These are phyloP conservation scores for Philopedon plagiatum DNA, from an alignment of 2,888 invertebrate species.

Conservation along the genomic window DNA sequence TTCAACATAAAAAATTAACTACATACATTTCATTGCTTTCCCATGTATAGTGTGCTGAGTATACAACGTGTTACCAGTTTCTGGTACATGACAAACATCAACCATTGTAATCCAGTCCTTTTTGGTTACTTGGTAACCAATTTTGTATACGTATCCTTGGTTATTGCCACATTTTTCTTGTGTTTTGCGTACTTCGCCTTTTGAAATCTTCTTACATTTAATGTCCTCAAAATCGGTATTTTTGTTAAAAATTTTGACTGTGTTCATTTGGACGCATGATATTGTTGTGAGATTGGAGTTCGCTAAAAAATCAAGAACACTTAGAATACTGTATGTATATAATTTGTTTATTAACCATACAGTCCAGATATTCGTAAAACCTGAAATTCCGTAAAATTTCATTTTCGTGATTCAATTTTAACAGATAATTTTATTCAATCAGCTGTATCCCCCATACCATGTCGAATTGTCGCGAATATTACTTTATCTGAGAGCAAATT, in stretches of 20 bases:
- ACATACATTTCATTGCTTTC: slow-evolving; percentile 64
- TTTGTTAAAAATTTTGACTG: slow-evolving; percentile 54
- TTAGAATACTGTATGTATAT: too few relatives aligned
- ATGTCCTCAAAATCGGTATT: slow-evolving; percentile 56
- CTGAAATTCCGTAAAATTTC: too few relatives aligned
- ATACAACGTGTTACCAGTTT: slow-evolving; percentile 63
- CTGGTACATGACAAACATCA: slow-evolving; percentile 63
- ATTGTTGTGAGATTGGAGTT: slow-evolving; percentile 57
- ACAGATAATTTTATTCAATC: too few relatives aligned
- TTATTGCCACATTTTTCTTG: slow-evolving; percentile 59
- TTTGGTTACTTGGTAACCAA: slow-evolving; percentile 59
- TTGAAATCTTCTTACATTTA: slow-evolving; percentile 58
- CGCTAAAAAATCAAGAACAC: too few relatives aligned
- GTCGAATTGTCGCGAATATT: too few relatives aligned
- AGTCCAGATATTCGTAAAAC: too few relatives aligned
- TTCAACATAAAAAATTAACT: too few relatives aligned
- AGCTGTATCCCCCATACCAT: too few relatives aligned
- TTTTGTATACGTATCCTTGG: slow-evolving; percentile 58
- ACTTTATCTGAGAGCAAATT: too few relatives aligned
- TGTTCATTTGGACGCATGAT: slow-evolving; percentile 56
- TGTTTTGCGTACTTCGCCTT: slow-evolving; percentile 59
- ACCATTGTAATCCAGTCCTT: slow-evolving; percentile 60
- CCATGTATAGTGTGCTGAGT: slow-evolving; percentile 65
- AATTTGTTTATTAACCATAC: too few relatives aligned
- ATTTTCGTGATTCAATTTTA: too few relatives aligned